Conservation (phyloP, 53 echinoderm and acorn worm species). For the Antedon mediterranea region DNA sequence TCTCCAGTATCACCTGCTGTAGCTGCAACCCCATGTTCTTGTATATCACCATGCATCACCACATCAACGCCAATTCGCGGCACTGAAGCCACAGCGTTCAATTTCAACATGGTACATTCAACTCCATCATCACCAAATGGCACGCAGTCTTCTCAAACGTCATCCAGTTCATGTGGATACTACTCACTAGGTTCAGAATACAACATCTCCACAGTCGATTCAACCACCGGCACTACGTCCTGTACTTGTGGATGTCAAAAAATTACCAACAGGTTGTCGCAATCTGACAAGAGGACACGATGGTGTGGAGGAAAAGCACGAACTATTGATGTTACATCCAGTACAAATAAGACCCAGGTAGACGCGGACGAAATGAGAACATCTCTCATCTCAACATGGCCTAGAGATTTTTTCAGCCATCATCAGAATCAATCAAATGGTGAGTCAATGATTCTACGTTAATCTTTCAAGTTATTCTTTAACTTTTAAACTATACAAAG, state of each 20-base stretch:
- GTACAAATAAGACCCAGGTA: slow-evolving; percentile 11
- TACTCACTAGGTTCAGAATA: slow-evolving; percentile 30
- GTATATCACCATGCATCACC: slow-evolving; percentile 9
- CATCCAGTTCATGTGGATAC: slow-evolving; percentile 43
- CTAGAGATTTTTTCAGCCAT: slow-evolving; percentile 24
- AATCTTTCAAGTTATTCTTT: too few species aligned
- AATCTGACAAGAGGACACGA: slow-evolving; percentile 27
- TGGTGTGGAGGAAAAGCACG: slow-evolving; percentile 37
- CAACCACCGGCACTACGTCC: not conserved
- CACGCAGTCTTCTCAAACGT: slow-evolving; percentile 15
- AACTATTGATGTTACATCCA: slow-evolving; percentile 30
- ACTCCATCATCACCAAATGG: slow-evolving; percentile 1
- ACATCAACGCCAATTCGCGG: not conserved
- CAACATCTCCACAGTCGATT: not conserved
- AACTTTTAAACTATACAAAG: too few species aligned
- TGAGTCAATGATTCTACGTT: not conserved
- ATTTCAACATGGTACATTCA: not conserved
- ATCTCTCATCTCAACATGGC: slow-evolving; percentile 41
- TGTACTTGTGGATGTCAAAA: not conserved
- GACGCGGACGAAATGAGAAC: slow-evolving; percentile 14
- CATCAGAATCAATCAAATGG: slow-evolving; percentile 11
- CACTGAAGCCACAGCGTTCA: not conserved
- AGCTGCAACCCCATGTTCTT: slow-evolving; percentile 4
- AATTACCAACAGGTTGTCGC: not conserved
- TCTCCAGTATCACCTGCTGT: not conserved